These are phyloP conservation scores for Aspidoscelis tigris DNA, from an alignment of 2,113 vertebrate species.

Conservation along the genomic window DNA sequence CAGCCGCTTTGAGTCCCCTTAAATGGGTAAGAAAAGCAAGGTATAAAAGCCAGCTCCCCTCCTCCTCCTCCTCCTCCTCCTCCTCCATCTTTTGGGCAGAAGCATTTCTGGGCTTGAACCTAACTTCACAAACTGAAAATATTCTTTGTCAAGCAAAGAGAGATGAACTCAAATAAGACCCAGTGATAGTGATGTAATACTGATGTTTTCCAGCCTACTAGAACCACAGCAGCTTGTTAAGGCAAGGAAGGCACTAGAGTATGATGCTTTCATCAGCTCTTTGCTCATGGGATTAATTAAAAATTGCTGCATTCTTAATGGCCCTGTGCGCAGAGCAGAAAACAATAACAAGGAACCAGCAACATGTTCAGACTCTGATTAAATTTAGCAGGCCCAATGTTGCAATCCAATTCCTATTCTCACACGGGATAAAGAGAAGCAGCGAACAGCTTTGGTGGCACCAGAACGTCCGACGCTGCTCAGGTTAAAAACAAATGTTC, in stretches of 20 bases:
- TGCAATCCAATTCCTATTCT: not conserved
- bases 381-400: not conserved
- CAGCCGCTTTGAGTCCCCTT: too few species aligned
- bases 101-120: not conserved
- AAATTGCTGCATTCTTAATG: not conserved
- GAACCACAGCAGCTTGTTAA: not conserved
- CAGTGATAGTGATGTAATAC: not conserved
- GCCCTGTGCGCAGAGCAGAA: not conserved
- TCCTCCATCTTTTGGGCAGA: not conserved
- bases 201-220: not conserved
- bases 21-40: too few species aligned
- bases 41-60: too few species aligned
- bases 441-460: too few species aligned
- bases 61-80: too few species aligned
- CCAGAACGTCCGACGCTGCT: too few species aligned
- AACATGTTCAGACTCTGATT: not conserved
- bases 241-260: too few species aligned
- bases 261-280: not conserved
- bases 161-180: too few species aligned
- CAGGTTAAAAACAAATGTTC: too few species aligned
- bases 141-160: too few species aligned
- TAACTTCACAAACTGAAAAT: not conserved
- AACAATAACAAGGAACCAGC: not conserved
- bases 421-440: not conserved
- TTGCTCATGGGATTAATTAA: constrained; percentile 10